A percentile compares a stretch with the other conserved stretches of the same genome.
Conservation (phyloP, 2,113 vertebrate species). For the Amazona guildingii region DNA sequence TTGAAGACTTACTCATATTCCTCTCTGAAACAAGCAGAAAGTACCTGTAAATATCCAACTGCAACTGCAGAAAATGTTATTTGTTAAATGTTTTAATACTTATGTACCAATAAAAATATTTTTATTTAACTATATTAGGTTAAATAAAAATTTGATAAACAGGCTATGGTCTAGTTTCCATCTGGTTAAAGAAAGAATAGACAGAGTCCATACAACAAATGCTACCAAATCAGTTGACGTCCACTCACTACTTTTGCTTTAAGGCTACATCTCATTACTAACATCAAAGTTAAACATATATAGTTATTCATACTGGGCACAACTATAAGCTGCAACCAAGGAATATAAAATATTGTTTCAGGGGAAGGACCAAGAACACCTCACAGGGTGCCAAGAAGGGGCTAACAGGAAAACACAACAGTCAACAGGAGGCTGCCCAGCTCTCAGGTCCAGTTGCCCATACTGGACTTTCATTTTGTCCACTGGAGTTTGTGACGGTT, state of each 20-base stretch:
- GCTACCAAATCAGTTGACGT: background rate
- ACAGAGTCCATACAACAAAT: background rate
- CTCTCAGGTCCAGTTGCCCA: background rate
- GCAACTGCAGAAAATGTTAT: background rate
- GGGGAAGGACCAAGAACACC: background rate
- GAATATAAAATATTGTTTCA: background rate
- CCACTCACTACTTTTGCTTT: background rate
- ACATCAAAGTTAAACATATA: background rate
- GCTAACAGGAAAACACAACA: background rate
- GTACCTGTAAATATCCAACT: background rate
- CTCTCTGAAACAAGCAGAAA: background rate
- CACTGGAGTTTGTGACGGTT: background rate
- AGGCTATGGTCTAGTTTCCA: background rate
- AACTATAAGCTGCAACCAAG: background rate
- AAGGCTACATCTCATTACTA: background rate
- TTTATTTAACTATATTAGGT: background rate
- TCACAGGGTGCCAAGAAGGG: background rate
- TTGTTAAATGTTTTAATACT: background rate
- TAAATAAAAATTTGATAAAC: background rate
- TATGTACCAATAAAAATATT: background rate
- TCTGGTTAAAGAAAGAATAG: background rate
- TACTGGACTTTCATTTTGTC: background rate
- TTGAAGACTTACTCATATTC: slow-evolving; percentile 12
- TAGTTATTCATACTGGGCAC: background rate
- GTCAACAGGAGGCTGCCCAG: background rate